Conservation (phyloP, 2,888 invertebrate species). For the Bellardia pandia region DNA sequence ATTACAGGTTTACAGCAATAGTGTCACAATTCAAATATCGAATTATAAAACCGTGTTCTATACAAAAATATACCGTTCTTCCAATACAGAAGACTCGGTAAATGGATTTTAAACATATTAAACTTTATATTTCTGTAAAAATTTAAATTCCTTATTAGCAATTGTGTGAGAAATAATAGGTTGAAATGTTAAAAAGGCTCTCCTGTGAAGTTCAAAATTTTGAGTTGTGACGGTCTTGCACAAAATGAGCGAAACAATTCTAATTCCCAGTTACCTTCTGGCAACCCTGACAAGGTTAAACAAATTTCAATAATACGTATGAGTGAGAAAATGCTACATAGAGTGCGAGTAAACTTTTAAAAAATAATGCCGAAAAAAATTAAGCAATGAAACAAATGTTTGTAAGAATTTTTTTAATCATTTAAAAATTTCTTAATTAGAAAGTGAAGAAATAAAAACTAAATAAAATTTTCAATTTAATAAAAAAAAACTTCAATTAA, state of each 20-base stretch:
- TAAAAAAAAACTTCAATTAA: background rate
- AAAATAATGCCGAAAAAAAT: conserved; percentile 6
- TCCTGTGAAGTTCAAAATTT: too few species aligned
- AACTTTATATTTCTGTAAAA: too few species aligned
- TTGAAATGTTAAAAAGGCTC: too few species aligned
- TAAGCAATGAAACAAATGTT: background rate
- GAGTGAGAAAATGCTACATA: conserved; percentile 33
- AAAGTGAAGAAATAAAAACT: conserved; percentile 19
- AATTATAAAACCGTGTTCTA: too few species aligned
- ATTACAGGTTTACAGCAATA: too few species aligned
- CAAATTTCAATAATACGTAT: conserved; percentile 37
- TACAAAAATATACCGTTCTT: too few species aligned
- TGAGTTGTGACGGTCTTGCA: too few species aligned
- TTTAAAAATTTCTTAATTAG: conserved; percentile 18
- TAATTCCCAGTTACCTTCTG: background rate
- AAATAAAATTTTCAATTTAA: conserved; percentile 11
- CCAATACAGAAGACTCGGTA: too few species aligned
- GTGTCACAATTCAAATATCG: too few species aligned
- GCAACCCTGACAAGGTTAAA: conserved; percentile 57
- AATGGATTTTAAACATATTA: too few species aligned
- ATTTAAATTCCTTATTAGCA: too few species aligned
- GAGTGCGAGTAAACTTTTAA: conserved; percentile 15
- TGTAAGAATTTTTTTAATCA: background rate
- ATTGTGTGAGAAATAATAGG: too few species aligned
- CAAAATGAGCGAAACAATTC: background rate